Percentiles rank a stretch among this genome's conserved stretches.
Evolutionary conservation across 1,140 invertebrate species (phyloP).

Genomic region (Drosophila baimaii): DNA sequence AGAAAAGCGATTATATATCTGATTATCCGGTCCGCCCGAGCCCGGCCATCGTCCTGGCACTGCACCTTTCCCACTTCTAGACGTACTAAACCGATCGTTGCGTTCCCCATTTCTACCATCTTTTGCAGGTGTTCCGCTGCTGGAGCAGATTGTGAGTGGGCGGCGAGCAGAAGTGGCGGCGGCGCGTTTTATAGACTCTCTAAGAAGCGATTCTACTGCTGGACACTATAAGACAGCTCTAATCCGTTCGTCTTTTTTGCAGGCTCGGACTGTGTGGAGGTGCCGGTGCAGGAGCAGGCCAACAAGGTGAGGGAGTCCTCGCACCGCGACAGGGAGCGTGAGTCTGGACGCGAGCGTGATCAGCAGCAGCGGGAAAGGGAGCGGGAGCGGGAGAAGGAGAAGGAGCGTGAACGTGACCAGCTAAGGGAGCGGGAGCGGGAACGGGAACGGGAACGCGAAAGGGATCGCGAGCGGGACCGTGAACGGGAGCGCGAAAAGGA

Average conservation of each 20-base stretch:
- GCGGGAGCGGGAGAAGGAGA: constrained; percentile 12
- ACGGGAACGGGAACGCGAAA: constrained; percentile 32
- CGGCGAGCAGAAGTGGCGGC: constrained; percentile 13
- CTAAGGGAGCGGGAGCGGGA: constrained; percentile 40
- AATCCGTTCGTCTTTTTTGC: constrained; percentile 39
- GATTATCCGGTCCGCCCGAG: constrained; percentile 21
- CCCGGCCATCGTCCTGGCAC: constrained; percentile 50
- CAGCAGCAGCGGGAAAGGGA: constrained; percentile 13
- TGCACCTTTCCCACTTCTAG: constrained; percentile 40
- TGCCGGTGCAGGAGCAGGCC: constrained; percentile 57
- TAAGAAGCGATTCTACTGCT: constrained; percentile 15
- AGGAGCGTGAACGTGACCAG: constrained; percentile 47
- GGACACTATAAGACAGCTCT: constrained; percentile 18
- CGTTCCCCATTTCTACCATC: constrained; percentile 40
- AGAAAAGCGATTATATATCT: constrained; percentile 60
- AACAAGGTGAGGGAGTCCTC: constrained; percentile 30
- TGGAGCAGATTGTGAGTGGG: constrained; percentile 57
- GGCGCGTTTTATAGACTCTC: constrained; percentile 9
- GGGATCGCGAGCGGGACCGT: constrained; percentile 29
- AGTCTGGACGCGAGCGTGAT: constrained; percentile 20
- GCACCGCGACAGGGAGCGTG: constrained; percentile 22
- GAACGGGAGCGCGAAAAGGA: constrained; percentile 27
- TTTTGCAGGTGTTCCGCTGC: constrained; percentile 50
- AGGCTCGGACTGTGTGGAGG: constrained; percentile 80
- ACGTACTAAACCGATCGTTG: constrained; percentile 55